Conservation (phyloP, 2,797 vertebrate species). For the Onychomys arenicola region DNA sequence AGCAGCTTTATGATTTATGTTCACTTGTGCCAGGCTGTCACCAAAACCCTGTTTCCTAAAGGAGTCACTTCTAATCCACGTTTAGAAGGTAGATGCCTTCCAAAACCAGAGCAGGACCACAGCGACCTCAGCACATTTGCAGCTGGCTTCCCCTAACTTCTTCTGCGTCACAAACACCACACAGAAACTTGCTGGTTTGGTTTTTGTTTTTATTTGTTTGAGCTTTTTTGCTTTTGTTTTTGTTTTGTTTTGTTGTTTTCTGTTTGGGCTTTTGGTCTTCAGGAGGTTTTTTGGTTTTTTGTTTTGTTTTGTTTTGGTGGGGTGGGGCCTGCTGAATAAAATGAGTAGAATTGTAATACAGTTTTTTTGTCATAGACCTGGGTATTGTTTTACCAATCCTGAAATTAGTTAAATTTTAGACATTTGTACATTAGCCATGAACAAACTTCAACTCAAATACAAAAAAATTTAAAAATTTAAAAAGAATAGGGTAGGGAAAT, state of each 20-base stretch:
- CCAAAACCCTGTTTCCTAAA: background rate
- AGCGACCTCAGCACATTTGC: background rate
- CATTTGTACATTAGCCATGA: conserved; percentile 38
- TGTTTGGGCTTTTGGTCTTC: too few relatives aligned
- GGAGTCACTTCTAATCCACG: background rate
- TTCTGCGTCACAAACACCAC: background rate
- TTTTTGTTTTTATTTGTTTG: background rate
- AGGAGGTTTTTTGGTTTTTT: too few relatives aligned
- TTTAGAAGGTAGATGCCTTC: background rate
- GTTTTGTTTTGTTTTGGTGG: too few relatives aligned
- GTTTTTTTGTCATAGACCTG: conserved; percentile 33
- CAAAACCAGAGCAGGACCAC: background rate
- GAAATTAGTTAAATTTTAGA: background rate
- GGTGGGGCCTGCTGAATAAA: background rate
- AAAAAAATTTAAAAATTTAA: conserved; percentile 17
- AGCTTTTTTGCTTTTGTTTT: too few relatives aligned
- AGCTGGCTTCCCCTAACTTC: background rate
- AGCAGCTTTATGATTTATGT: background rate
- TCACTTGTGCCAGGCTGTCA: background rate
- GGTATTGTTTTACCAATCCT: background rate
- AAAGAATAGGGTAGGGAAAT: background rate
- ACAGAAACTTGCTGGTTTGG: background rate
- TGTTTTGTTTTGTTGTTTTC: too few relatives aligned
- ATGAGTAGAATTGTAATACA: background rate
- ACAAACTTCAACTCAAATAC: background rate